A percentile compares a stretch with the other conserved stretches of the same genome.
These are phyloP conservation scores for Montifringilla adamsi DNA, from an alignment of 2,113 vertebrate genomes.

Conservation along the genomic window DNA sequence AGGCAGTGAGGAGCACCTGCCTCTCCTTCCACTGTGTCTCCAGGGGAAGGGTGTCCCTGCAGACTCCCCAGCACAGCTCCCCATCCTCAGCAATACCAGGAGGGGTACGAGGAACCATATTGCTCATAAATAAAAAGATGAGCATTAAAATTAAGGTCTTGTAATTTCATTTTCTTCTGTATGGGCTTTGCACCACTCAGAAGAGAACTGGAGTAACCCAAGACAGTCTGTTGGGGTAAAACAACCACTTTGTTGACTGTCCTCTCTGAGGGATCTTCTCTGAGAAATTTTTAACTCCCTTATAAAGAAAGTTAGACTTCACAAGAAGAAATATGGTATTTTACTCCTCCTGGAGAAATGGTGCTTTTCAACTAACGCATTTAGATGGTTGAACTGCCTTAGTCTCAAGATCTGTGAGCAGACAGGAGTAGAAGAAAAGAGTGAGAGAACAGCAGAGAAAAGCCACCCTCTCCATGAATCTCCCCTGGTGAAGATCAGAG, in stretches of 20 bases:
- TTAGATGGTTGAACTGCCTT: background rate
- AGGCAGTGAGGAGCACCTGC: background rate
- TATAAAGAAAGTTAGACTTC: background rate
- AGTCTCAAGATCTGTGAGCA: background rate
- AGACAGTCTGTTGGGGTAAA: background rate
- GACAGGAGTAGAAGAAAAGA: background rate
- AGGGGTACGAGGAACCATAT: background rate
- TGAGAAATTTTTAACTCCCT: background rate
- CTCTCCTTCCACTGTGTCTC: background rate
- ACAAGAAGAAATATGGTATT: background rate
- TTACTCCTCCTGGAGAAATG: background rate
- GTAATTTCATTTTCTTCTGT: background rate
- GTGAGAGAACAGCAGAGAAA: background rate
- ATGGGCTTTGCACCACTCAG: background rate
- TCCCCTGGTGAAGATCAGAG: background rate
- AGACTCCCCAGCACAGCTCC: accelerated
- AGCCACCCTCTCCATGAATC: background rate
- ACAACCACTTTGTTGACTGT: background rate
- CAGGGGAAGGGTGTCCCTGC: background rate
- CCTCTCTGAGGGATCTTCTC: background rate
- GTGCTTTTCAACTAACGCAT: background rate
- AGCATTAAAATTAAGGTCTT: background rate
- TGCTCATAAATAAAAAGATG: background rate
- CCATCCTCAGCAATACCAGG: background rate
- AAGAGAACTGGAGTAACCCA: background rate